Percentiles rank a stretch among this genome's conserved stretches.
phyloP scores from a whole-genome alignment of 2,113 vertebrate species.

The Strigops habroptila region DNA sequence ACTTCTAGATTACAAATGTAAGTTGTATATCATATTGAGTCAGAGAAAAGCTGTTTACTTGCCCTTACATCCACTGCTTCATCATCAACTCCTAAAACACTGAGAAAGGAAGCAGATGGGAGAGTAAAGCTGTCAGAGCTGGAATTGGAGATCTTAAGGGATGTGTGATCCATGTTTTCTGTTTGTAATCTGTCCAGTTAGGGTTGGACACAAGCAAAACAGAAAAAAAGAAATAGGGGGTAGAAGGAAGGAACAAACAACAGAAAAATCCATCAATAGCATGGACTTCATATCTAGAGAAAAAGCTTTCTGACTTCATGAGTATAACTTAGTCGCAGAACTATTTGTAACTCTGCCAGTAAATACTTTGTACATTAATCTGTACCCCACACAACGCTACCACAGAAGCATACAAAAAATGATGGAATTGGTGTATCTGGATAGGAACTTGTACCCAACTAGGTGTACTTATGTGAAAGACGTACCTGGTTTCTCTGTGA shows the following conservation, averaged over 20 bases:
- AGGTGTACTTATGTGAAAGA: neutral
- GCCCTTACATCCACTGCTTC: constrained; percentile 88
- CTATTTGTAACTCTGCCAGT: neutral
- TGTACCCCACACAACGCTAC: neutral
- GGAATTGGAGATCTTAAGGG: constrained; percentile 63
- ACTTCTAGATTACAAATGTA: neutral
- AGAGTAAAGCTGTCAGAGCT: constrained; percentile 82
- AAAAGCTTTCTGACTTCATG: neutral
- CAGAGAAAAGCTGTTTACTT: constrained; percentile 54
- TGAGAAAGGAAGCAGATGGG: constrained; percentile 71
- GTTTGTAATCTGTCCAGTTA: constrained; percentile 66
- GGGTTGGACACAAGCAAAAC: neutral
- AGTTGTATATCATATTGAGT: neutral
- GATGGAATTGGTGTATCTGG: neutral
- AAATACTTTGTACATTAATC: neutral
- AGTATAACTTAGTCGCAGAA: neutral
- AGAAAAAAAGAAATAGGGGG: neutral
- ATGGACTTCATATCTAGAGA: neutral
- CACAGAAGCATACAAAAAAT: neutral
- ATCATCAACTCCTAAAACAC: constrained; percentile 42
- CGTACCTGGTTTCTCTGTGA: neutral
- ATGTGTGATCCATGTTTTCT: constrained; percentile 58
- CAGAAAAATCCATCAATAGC: neutral
- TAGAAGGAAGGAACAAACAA: too few species aligned
- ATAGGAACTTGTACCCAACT: neutral